Evolutionary conservation across 92 coral and sea anemone genomes (phyloP).

Genomic region (Parazoanthus darwini): DNA sequence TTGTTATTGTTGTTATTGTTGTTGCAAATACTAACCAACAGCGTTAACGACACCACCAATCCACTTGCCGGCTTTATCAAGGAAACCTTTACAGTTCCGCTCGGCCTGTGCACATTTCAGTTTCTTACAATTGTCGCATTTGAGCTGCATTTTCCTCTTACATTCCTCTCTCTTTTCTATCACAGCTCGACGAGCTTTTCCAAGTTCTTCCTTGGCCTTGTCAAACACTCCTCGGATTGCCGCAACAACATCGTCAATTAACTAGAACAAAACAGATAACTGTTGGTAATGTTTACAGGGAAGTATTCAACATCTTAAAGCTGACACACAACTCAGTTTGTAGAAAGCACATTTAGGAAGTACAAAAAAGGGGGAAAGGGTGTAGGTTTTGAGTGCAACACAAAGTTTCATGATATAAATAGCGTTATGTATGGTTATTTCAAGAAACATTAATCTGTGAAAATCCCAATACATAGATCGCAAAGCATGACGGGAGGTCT

Average conservation of each 20-base stretch:
- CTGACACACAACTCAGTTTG: neutral
- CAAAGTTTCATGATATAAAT: neutral
- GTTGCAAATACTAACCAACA: constrained; percentile 64
- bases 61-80: constrained; percentile 92
- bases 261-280: constrained; percentile 41
- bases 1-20: too few relatives aligned
- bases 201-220: constrained; percentile 75
- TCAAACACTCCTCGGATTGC: constrained; percentile 90
- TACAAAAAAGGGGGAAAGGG: neutral
- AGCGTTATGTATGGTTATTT: neutral
- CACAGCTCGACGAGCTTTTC: constrained; percentile 76
- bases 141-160: constrained; percentile 85
- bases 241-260: constrained; percentile 82
- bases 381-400: neutral
- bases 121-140: constrained; percentile 81
- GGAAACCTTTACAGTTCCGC: constrained; percentile 84
- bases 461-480: too few relatives aligned
- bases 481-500: too few relatives aligned
- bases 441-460: too few relatives aligned
- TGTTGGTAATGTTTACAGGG: neutral
- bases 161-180: constrained; percentile 82
- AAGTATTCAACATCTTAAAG: neutral
- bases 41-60: constrained; percentile 85
- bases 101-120: constrained; percentile 87
- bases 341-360: neutral